phyloP scores from a whole-genome alignment of 2,797 vertebrate species.

The Hoplostethus mediterraneus region DNA sequence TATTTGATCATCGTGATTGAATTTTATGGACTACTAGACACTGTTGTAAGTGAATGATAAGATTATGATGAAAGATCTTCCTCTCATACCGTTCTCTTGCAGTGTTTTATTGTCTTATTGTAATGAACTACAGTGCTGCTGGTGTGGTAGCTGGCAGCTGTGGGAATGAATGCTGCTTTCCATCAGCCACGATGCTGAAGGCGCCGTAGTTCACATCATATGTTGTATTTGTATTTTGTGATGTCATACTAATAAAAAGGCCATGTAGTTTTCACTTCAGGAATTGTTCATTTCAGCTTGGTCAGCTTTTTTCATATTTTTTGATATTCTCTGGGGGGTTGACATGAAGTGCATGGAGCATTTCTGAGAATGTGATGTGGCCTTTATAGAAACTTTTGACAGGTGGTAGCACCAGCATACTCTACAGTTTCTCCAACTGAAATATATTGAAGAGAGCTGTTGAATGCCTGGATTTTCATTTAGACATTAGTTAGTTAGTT shows the following conservation, averaged over 20 bases:
- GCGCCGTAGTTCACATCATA: conserved; percentile 36
- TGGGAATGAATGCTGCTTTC: conserved; percentile 55
- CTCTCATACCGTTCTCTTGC: conserved; percentile 38
- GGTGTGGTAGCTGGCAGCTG: conserved; percentile 65
- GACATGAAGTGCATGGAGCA: too few relatives aligned
- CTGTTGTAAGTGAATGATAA: conserved; percentile 31
- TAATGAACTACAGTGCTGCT: conserved; percentile 66
- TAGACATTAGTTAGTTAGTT: not conserved
- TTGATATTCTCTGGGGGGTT: too few relatives aligned
- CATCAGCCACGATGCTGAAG: conserved; percentile 65
- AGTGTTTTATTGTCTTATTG: conserved; percentile 46
- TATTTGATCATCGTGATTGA: conserved; percentile 61
- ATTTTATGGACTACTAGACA: conserved; percentile 60
- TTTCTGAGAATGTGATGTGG: not conserved
- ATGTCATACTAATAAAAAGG: too few relatives aligned
- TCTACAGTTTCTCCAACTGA: not conserved
- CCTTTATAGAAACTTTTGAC: not conserved
- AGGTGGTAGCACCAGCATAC: not conserved
- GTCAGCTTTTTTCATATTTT: too few relatives aligned
- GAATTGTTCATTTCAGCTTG: too few relatives aligned
- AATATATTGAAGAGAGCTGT: not conserved
- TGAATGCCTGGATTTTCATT: not conserved
- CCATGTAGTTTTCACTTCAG: too few relatives aligned
- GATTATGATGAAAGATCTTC: conserved; percentile 51
- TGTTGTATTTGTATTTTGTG: not conserved